Base-by-base conservation (phyloP, 2,113 vertebrate genomes). In the Nettapus auritus region DNA sequence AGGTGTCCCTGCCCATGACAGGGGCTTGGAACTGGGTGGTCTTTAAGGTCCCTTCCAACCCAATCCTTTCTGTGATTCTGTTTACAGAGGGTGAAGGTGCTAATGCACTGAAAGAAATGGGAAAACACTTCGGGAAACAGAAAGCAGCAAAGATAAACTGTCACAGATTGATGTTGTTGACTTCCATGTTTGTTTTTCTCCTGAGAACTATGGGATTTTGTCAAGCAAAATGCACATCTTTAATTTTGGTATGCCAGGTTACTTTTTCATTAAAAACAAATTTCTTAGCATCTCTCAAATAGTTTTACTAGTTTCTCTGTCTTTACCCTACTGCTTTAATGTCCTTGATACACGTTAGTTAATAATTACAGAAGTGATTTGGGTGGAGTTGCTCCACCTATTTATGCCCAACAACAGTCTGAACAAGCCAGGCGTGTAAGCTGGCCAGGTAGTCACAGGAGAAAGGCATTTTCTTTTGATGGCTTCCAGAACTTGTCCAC, bases 371-470 rank as follows among this genome's bases (percentile, higher is more conserved):
- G 50, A 44, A 80, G 56, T 59, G 25, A n/a, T 18, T 70, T 55
- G n/a, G 23, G 42, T 60, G 34, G 20, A 79, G 31, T 64, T 33
- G 26, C 7, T 38, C 29, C 46, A 59, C 59, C 21, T 34, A 8
- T 17, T 77, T 67, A 20, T 34, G 63, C 57, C 26, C 55, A 63
- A 29, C 18, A 56, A 34, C 75, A 50, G 36, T 74, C 4, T 3
- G 44, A 66, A 36, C 18, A 26, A 25, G 10, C 34, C 10, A 22
- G 46, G 13, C 12, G 10, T 0, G 0, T n/a, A 23, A 79, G 23
- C 33, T 71, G 46, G 26, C 52, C 33, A 17, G 3, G 5, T 4
- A 62, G 55, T 26, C 5, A 3, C 6, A 28, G 48, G 28, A 38
- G 33, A 60, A 34, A n/a, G 50, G 36, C 13, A 2, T 16, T 29